Evolutionary conservation across 2,797 vertebrate genomes (phyloP).

Genomic region (Lepilemur septentrionalis): DNA sequence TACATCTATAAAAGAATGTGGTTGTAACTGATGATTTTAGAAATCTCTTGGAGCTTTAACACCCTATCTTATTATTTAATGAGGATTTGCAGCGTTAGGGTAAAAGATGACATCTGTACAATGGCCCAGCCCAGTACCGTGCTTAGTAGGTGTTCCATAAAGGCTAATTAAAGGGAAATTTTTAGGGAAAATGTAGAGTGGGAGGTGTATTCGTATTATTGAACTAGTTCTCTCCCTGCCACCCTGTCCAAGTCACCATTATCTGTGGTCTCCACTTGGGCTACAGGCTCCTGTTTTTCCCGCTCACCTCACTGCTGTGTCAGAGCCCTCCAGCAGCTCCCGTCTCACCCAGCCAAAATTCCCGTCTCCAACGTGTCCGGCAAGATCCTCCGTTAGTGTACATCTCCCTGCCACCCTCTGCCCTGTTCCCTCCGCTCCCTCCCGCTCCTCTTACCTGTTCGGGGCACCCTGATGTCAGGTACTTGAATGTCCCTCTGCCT

Average conservation of each 20-base stretch:
- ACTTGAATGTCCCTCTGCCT: background rate
- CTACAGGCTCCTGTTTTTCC: background rate
- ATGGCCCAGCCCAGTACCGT: background rate
- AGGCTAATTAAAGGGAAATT: background rate
- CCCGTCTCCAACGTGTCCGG: background rate
- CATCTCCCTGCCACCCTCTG: background rate
- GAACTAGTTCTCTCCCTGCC: background rate
- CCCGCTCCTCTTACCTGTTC: fast-evolving
- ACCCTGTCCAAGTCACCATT: fast-evolving
- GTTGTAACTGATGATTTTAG: background rate
- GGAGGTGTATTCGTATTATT: fast-evolving
- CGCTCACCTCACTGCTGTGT: no score
- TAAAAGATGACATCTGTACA: background rate
- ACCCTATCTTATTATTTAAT: background rate
- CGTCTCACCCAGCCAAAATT: background rate
- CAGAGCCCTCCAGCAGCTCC: background rate
- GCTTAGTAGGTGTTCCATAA: background rate
- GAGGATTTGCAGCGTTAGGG: background rate
- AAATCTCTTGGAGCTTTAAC: background rate
- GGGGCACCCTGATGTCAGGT: background rate
- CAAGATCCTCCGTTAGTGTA: background rate
- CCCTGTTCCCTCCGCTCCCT: background rate
- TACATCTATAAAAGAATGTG: background rate
- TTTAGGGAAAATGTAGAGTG: background rate
- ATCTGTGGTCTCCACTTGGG: background rate